Evolutionary conservation across 2,888 invertebrate species (phyloP), one percentile per base, ranked within the genome.

Genomic region (Eupeodes latifasciatus): DNA sequence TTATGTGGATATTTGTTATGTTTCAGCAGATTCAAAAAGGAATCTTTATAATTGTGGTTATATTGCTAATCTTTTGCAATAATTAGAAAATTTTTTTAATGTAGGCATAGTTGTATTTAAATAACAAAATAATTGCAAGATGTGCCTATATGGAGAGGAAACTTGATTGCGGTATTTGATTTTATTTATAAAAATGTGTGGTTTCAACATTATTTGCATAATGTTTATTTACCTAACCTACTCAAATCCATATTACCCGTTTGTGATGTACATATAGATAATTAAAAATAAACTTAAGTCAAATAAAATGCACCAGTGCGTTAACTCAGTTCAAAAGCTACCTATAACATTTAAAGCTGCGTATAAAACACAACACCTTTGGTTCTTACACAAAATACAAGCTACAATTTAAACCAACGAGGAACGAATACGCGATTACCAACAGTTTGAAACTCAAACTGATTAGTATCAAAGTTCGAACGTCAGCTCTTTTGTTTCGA

Each of bases 401-500:
- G 27, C 27, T 27, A 27, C 27, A 40, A 9, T 40, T 40, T 40
- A 40, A 40, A 5, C 9, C 5, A 40, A 40, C 5, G 19, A 19
- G 19, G 19, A 40, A 40, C 40, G 5, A 40, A 5, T 40, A 40
- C 9, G 4, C 40, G 27, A 27, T 2, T 27, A 27, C 27, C 27
- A 2, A 5, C 40, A 40, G 27, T 27, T 19, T 27, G 27, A 40
- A 40, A 40, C 0, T 5, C 4, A 2, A 40, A 40, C 40, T 40
- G 6, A 40, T 47, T 11, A 34, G 6, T 14, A n/a, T 16, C n/a
- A 5, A 72, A 59, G 72, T 72, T 72, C 47, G 57, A n/a, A 7
- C n/a, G 6, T 47, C 57, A 59, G 14, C 72, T 72, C 72, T 72
- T 72, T 72, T 49, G 72, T 72, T 72, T 72, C 5, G 36, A 36